These are phyloP conservation scores for Andrena dorsata DNA, from an alignment of 2,888 invertebrate species.

Conservation along the genomic window DNA sequence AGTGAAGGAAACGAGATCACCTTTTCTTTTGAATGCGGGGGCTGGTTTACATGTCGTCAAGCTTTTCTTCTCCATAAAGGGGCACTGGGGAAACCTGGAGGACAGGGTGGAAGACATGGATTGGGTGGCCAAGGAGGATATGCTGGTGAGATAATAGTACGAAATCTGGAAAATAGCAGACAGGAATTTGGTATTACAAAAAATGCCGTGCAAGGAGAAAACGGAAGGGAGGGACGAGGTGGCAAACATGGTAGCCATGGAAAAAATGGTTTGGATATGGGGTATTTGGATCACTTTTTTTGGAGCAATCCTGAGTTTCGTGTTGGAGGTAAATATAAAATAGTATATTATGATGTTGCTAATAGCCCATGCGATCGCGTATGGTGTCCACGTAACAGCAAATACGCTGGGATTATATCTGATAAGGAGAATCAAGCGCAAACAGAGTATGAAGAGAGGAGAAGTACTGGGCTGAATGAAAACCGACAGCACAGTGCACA, in stretches of 20 bases:
- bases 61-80: constrained; percentile 15
- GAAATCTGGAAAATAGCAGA: not conserved
- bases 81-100: constrained; percentile 9
- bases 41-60: not conserved
- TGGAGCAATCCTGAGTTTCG: not conserved
- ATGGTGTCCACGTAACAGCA: constrained; percentile 15
- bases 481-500: not conserved
- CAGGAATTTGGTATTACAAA: constrained; percentile 1
- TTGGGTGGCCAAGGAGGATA: constrained; percentile 28
- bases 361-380: not conserved
- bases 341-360: not conserved
- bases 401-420: constrained; percentile 12
- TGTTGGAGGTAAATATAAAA: not conserved
- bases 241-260: constrained; percentile 11
- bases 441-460: not conserved
- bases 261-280: constrained; percentile 33
- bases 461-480: not conserved
- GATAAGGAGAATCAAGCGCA: not conserved
- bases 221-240: not conserved
- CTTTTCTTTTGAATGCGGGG: constrained; percentile 8
- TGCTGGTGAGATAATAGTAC: constrained; percentile 17
- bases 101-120: constrained; percentile 17
- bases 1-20: constrained; percentile 9
- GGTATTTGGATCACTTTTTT: constrained; percentile 9
- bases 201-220: not conserved